Conservation (phyloP, 2,797 vertebrate species). For the Onychomys torridus region DNA sequence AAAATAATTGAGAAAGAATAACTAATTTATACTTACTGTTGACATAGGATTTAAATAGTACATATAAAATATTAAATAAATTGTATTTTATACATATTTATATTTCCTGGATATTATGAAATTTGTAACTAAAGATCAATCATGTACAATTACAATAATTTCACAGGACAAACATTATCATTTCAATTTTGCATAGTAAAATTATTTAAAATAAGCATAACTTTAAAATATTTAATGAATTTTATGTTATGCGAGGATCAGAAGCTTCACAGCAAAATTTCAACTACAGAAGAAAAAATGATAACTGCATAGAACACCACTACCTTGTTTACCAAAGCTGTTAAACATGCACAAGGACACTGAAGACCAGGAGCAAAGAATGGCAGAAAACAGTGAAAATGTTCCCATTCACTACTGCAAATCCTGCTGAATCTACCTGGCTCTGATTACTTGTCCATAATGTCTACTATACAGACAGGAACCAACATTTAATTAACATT, state of each 20-base stretch:
- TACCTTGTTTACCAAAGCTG: background rate
- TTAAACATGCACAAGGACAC: background rate
- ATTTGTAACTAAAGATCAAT: constrained; percentile 21
- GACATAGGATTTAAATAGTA: constrained; percentile 12
- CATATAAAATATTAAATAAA: constrained; percentile 41
- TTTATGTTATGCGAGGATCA: background rate
- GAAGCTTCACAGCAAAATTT: background rate
- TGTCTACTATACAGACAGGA: background rate
- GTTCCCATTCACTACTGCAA: background rate
- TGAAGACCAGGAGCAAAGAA: background rate
- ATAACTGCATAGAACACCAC: background rate
- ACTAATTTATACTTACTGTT: background rate
- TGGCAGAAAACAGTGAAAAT: background rate
- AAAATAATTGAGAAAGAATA: constrained; percentile 48
- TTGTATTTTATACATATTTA: constrained; percentile 17
- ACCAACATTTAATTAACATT: constrained; percentile 20
- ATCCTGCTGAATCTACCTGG: background rate
- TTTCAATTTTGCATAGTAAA: constrained; percentile 44
- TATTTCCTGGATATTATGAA: background rate
- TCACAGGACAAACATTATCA: background rate
- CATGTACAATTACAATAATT: background rate
- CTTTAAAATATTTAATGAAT: background rate
- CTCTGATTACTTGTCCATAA: background rate
- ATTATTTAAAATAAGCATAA: constrained; percentile 23
- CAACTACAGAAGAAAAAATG: background rate